Base-by-base conservation (phyloP, 2,888 invertebrate species). In the Volucella inanis region DNA sequence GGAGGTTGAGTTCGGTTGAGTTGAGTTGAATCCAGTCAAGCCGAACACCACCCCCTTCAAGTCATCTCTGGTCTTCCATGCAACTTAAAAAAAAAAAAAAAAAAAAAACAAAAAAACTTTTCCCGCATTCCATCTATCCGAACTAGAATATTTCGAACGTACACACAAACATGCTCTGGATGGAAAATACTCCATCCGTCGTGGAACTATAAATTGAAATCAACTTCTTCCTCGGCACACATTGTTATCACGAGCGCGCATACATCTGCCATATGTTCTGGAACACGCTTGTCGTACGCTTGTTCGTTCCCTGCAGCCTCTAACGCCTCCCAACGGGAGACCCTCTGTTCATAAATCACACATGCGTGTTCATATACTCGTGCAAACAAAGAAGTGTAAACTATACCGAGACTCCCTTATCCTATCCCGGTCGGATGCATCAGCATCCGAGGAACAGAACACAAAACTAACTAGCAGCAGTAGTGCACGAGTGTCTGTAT, bases 171-270 rank as follows among this genome's bases (percentile, higher is more conserved):
- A 71, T 22, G 14, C 55, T n/a, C 15, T 4, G 39, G 9, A 45
- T n/a, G 38, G 18, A 54, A 8, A 43, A 8, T 15, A 45, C 8
- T 31, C 12, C 47, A 39, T 38, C 49, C 70, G 43, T 31, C 49
- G 31, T 49, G 59, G 45, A 83, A 75, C 80, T 75, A 80, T 80
- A 79, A 84, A 80, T 76, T 80, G 84, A 84, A 84, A 76, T 84
- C 80, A 80, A 67, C 80, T 80, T 85, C 75, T 61, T 67, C 68
- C n/a, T 76, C 11, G 57, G 61, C 54, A 72, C 64, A 72, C 77
- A 76, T 64, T 76, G 75, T 84, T 80, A 76, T 85, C 81, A 71
- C 65, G 67, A 71, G 71, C 65, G 41, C 15, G 50, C 65, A 70
- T 65, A 75, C 62, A 70, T 70, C 54, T 64, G 54, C 22, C 70